phyloP scores from a whole-genome alignment of 2,113 vertebrate genomes.

The Cyphomyrus discorhynchus region DNA sequence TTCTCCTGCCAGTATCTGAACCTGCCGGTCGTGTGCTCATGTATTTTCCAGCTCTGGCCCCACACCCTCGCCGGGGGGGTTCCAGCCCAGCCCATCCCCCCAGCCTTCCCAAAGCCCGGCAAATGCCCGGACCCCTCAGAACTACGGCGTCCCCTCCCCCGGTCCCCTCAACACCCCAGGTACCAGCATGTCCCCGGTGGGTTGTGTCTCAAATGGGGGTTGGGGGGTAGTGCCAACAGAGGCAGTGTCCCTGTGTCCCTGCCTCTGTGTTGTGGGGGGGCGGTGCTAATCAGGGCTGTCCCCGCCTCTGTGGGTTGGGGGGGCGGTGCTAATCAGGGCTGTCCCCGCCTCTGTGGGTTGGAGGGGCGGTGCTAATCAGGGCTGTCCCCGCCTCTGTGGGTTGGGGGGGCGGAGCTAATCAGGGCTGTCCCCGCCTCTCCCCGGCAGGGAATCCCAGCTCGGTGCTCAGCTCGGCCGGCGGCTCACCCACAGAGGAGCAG shows the following conservation, averaged over 20 bases:
- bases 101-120: conserved; percentile 91
- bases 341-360: too few relatives aligned
- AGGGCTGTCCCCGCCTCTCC: background rate
- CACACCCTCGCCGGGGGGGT: conserved; percentile 86
- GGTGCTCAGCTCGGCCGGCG: conserved; percentile 84
- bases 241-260: too few relatives aligned
- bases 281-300: too few relatives aligned
- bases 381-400: too few relatives aligned
- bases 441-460: conserved; percentile 82
- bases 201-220: too few relatives aligned
- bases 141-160: conserved; percentile 87
- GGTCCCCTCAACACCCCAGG: conserved; percentile 94
- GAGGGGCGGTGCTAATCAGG: too few relatives aligned
- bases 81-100: conserved; percentile 93
- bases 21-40: background rate
- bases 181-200: conserved; percentile 34
- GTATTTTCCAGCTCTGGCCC: conserved; percentile 77
- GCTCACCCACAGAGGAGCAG: conserved; percentile 87
- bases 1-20: background rate
- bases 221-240: background rate
- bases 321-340: too few relatives aligned
- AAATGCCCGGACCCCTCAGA: conserved; percentile 83
- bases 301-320: too few relatives aligned
- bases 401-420: too few relatives aligned
- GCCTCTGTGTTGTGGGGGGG: too few relatives aligned